Evolutionary conservation across 2,888 invertebrate genomes (phyloP).

Genomic region (Dorcus hopei): DNA sequence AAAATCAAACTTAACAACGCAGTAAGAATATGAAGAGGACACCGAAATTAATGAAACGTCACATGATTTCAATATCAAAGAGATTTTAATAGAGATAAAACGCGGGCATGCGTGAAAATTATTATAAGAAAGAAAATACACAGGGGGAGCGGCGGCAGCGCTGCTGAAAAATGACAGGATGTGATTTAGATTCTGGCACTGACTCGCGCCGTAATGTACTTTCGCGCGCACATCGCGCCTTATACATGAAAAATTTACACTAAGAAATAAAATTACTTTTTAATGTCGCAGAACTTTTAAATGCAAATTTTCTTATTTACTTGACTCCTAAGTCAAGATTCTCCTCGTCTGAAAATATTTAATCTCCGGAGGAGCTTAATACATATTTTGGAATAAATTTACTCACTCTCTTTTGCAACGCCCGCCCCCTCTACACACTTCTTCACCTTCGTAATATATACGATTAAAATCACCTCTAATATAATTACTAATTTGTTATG

Average conservation of each 20-base stretch:
- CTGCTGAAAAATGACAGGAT: constrained; percentile 38
- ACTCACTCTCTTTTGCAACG: no score
- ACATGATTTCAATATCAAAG: constrained; percentile 52
- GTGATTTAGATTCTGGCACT: constrained; percentile 36
- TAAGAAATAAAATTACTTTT: constrained; percentile 3
- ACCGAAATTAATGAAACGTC: constrained; percentile 50
- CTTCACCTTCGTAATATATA: no score
- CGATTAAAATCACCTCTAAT: no score
- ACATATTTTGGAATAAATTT: no score
- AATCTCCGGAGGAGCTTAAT: no score
- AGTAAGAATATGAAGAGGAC: constrained; percentile 45
- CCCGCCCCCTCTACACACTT: no score
- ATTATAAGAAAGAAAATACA: constrained; percentile 47
- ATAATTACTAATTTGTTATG: no score
- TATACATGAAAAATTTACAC: constrained; percentile 11
- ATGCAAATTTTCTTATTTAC: neutral
- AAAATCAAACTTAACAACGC: constrained; percentile 34
- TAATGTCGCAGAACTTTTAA: neutral
- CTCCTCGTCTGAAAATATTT: no score
- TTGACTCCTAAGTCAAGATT: neutral
- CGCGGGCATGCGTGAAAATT: constrained; percentile 51
- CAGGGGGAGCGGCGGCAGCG: constrained; percentile 29
- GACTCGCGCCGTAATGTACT: constrained; percentile 17
- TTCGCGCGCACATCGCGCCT: constrained; percentile 3
- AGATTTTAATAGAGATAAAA: constrained; percentile 51